Conservation (phyloP, 2,113 vertebrate genomes). For the Lethenteron camtschaticum region DNA sequence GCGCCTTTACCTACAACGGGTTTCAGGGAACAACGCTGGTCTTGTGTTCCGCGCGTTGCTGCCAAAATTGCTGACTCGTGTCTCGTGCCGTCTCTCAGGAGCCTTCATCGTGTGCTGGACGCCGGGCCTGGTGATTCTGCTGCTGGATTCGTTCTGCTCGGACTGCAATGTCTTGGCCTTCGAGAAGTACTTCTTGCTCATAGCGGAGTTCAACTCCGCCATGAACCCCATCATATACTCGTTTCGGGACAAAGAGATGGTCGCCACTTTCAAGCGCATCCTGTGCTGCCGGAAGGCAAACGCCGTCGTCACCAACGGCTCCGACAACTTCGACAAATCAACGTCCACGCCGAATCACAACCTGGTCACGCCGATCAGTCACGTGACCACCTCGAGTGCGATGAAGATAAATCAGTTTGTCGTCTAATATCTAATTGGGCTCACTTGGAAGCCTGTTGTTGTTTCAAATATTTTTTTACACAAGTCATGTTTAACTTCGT, state of each 20-base stretch:
- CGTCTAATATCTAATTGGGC: no score
- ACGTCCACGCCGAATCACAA: no score
- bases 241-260: slow-evolving; percentile 97
- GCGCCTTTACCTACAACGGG: not conserved
- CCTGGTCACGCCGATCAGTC: no score
- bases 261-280: slow-evolving; percentile 84
- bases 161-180: slow-evolving; percentile 61
- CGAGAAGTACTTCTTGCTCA: slow-evolving; percentile 89
- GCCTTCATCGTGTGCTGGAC: slow-evolving; percentile 98
- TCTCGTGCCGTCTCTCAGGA: slow-evolving; percentile 23
- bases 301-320: slow-evolving; percentile 52
- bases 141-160: slow-evolving; percentile 74
- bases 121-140: slow-evolving; percentile 68
- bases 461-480: no score
- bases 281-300: slow-evolving; percentile 76
- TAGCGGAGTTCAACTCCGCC: slow-evolving; percentile 90
- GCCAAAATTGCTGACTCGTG: not conserved
- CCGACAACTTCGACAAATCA: slow-evolving; percentile 40
- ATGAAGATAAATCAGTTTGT: no score
- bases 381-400: no score
- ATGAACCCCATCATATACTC: slow-evolving; percentile 99
- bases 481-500: no score
- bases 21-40: not conserved
- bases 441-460: no score
- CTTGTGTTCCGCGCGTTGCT: not conserved